Conservation (phyloP, 2,113 vertebrate species). For the Prochilodus magdalenae region DNA sequence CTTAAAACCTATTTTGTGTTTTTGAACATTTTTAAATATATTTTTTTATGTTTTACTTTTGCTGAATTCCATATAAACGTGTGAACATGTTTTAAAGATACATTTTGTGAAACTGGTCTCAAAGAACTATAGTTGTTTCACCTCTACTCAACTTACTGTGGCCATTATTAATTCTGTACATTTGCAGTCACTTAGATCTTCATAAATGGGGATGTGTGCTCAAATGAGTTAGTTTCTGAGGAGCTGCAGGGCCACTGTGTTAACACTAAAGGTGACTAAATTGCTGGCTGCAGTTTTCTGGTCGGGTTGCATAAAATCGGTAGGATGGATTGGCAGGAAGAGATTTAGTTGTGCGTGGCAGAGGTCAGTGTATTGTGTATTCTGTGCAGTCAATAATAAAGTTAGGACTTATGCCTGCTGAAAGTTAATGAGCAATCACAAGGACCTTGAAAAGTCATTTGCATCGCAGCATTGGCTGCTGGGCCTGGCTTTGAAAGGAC, state of each 20-base stretch:
- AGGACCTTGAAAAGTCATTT: slow-evolving; percentile 99
- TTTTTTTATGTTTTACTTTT: too few species aligned
- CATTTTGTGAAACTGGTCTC: too few species aligned
- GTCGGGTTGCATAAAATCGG: slow-evolving; percentile 85
- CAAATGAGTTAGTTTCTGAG: not conserved
- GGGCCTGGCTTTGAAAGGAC: slow-evolving; percentile 77
- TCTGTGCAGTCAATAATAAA: slow-evolving; percentile 99
- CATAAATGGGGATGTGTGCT: not conserved
- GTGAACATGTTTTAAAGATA: too few species aligned
- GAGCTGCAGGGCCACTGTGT: not conserved
- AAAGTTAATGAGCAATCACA: slow-evolving; percentile 98
- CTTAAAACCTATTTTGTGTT: too few species aligned
- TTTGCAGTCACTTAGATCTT: not conserved
- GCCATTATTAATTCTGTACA: not conserved
- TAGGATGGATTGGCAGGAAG: slow-evolving; percentile 92
- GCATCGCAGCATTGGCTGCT: slow-evolving; percentile 85
- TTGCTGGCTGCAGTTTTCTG: slow-evolving; percentile 81
- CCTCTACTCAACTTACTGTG: not conserved
- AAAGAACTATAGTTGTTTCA: too few species aligned
- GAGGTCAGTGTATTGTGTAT: slow-evolving; percentile 99
- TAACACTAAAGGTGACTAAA: slow-evolving; percentile 78
- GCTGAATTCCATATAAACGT: too few species aligned
- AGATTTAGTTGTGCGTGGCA: slow-evolving; percentile 98
- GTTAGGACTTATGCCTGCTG: slow-evolving; percentile 94
- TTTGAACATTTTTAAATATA: too few species aligned